Base-by-base conservation (phyloP, 1,140 invertebrate species). In the Tigriopus japonicus region DNA sequence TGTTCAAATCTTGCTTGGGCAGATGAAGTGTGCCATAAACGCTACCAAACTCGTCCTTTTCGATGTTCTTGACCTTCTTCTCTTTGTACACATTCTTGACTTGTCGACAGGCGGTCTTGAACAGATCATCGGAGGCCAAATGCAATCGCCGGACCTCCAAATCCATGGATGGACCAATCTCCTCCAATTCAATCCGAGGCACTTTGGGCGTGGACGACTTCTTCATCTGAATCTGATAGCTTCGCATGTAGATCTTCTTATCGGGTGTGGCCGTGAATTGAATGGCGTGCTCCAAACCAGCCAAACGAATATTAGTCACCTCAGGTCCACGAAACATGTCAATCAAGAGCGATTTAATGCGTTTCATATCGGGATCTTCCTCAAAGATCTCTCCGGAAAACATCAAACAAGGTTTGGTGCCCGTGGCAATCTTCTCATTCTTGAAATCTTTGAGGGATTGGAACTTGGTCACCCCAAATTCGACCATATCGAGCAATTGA, bases 301-400 rank as follows among this genome's bases (percentile, higher is more conserved):
- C 84, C 0, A 97, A 71, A 62, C 89, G 78, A 53, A 98, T 79
- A 49, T 81, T 78, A 59, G 83, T 78, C 0, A 86, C 78, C 65
- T 79, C 76, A 69, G 92, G 86, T 59, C 90, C 83, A 65, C 90
- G 81, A 70, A 98, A 98, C 73, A 93, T 89, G 74, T 98, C 94
- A 66, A 83, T 77, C 60, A 98, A 78, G n/a, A 98, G 69, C 70
- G 86, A 94, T 67, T 91, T 90, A 7, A 97, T 73, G 65, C 89
- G 78, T 63, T 80, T 79, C 58, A 86, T 78, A 62, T 92, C 86
- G 12, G 68, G 64, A 54, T 83, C 76, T 63, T 82, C 42, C 13
- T 58, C 84, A 81, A 94, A 98, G 14, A 81, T 73, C 59, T 90
- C 84, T 17, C 94, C 94, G 73, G 87, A 82, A 67, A 98, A 95